phyloP scores from a whole-genome alignment of 2,797 vertebrate species.

The Buceros bicornis region DNA sequence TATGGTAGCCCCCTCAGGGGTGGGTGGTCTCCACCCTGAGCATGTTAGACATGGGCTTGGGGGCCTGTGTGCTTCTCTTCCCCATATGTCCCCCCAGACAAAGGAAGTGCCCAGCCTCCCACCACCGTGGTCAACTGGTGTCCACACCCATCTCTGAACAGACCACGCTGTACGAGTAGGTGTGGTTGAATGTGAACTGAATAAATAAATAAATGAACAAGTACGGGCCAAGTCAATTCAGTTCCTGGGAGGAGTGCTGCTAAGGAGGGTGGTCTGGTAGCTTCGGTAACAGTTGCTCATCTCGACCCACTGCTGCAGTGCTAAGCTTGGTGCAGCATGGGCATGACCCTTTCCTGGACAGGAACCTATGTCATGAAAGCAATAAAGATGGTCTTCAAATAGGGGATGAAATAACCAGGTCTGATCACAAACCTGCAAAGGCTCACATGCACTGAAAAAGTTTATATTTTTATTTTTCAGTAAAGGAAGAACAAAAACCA shows the following conservation, averaged over 20 bases:
- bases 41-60: accelerated
- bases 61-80: accelerated
- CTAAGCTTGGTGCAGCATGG: neutral
- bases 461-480: slow-evolving; percentile 78
- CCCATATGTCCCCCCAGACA: accelerated
- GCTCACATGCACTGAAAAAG: slow-evolving; percentile 7
- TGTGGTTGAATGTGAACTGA: neutral
- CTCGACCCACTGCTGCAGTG: neutral
- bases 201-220: neutral
- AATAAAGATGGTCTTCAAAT: neutral
- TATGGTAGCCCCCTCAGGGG: neutral
- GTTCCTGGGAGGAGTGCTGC: neutral
- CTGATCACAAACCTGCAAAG: neutral
- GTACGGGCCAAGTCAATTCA: neutral
- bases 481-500: slow-evolving; percentile 90
- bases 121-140: neutral
- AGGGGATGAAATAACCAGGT: neutral
- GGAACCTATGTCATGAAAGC: neutral
- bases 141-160: neutral
- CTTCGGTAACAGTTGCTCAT: neutral
- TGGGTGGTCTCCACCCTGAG: neutral
- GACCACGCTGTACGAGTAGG: neutral
- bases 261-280: neutral
- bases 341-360: neutral
- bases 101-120: neutral